Evolutionary conservation across 2,888 invertebrate species (phyloP), one percentile per base, ranked within the genome.

Genomic region (Cremastinae sp.): DNA sequence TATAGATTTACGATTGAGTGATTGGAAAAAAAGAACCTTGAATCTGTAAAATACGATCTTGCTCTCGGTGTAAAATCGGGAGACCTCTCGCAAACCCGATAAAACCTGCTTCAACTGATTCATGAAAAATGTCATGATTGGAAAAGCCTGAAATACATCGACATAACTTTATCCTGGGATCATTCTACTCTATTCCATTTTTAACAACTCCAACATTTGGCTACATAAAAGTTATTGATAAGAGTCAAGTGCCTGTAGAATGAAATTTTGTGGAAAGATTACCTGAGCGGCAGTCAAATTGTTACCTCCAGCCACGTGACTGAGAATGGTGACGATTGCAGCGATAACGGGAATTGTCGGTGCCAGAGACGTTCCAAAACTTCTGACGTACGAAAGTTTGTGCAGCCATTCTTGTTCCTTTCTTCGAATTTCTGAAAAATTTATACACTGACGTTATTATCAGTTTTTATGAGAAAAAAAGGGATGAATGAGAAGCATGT

Each of bases 251-350:
- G n/a, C n/a, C n/a, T n/a, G n/a, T n/a, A n/a, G n/a, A n/a, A n/a
- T n/a, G n/a, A n/a, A n/a, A n/a, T n/a, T n/a, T n/a, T n/a, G n/a
- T n/a, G n/a, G n/a, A 38, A 58, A 51, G 75, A 80, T 78, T 89
- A 93, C 94, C 91, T 93, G 91, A 10, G 93, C 91, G 5, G 93
- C 91, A n/a, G 91, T 91, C n/a, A 94, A 90, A 83, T 91, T 91
- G 84, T 91, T 89, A 58, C 92, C 92, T 18, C 90, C 87, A 7
- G 90, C 87, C 12, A 93, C 90, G 78, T 93, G 92, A 12, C 91
- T 90, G 16, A 93, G 86, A 82, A 93, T 92, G 0, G 92, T 93
- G 51, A 92, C 86, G 75, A 93, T 92, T n/a, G 92, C 91, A 0
- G 93, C 91, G 51, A 93, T 89, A 12, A 92, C 90, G 10, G 93